Evolutionary conservation across 2,797 vertebrate genomes (phyloP).

Genomic region (Semaprochilodus insignis): DNA sequence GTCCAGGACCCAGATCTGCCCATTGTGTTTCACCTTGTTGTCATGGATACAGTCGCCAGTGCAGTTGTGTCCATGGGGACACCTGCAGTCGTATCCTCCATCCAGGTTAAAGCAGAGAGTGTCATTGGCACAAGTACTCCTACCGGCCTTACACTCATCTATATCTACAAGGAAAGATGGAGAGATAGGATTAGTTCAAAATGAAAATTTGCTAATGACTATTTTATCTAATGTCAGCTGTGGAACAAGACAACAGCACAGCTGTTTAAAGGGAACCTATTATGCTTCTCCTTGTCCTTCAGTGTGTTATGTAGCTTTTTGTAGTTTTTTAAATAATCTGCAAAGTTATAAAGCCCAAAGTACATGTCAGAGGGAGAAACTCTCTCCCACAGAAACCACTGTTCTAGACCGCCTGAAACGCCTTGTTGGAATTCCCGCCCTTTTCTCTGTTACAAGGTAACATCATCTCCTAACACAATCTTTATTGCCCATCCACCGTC

Average conservation of each 20-base stretch:
- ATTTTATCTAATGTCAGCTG: no score
- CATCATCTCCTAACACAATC: no score
- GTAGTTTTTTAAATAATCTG: no score
- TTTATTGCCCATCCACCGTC: no score
- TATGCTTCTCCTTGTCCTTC: no score
- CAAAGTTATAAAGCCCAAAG: no score
- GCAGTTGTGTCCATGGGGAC: constrained; percentile 97
- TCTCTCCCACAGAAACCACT: no score
- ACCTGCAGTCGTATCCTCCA: constrained; percentile 95
- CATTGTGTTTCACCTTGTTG: constrained; percentile 93
- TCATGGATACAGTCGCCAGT: constrained; percentile 95
- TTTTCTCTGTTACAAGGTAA: no score
- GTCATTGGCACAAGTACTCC: constrained; percentile 96
- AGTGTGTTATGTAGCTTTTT: no score
- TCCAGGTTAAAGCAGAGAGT: constrained; percentile 98
- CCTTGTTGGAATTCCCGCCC: no score
- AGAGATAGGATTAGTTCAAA: neutral
- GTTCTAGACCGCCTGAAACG: no score
- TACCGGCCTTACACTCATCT: constrained; percentile 93
- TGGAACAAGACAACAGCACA: neutral
- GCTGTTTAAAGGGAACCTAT: neutral
- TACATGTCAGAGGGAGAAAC: no score
- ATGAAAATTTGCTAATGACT: neutral
- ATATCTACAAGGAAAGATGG: constrained; percentile 82
- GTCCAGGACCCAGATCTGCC: constrained; percentile 98